These are phyloP conservation scores for Thereva unica DNA, from an alignment of 2,888 invertebrate species.

Conservation along the genomic window DNA sequence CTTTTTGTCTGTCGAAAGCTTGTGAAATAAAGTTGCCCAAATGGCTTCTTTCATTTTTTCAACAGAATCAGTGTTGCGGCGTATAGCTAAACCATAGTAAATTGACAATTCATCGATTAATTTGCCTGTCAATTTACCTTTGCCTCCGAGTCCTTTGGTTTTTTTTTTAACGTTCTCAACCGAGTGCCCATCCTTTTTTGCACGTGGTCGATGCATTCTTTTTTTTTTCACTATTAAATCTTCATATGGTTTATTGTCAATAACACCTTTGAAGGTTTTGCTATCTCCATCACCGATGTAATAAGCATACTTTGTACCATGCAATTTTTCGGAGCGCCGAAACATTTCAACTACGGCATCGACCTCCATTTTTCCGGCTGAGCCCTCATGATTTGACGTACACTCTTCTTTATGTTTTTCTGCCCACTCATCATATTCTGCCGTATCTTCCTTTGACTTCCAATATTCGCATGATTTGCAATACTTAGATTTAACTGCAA, in stretches of 20 bases:
- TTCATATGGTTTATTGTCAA: background rate
- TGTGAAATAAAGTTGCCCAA: background rate
- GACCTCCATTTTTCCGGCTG: conserved; percentile 32
- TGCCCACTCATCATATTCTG: no score
- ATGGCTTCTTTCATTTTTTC: conserved; percentile 20
- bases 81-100: conserved; percentile 7
- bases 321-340: conserved; percentile 10
- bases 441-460: no score
- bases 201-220: conserved; percentile 20
- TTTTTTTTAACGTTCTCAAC: background rate
- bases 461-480: no score
- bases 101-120: no score
- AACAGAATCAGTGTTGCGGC: no score
- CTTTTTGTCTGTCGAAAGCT: background rate
- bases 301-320: conserved; percentile 23
- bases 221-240: conserved; percentile 5
- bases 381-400: no score
- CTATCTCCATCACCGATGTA: conserved; percentile 19
- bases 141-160: no score
- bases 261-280: background rate
- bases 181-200: background rate
- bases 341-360: conserved; percentile 24
- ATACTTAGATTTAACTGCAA: no score
- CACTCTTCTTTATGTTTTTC: no score
- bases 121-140: no score